A percentile compares a stretch with the other conserved stretches of the same genome.
Evolutionary conservation across 2,113 vertebrate species (phyloP).

Genomic region (Catharus minimus): DNA sequence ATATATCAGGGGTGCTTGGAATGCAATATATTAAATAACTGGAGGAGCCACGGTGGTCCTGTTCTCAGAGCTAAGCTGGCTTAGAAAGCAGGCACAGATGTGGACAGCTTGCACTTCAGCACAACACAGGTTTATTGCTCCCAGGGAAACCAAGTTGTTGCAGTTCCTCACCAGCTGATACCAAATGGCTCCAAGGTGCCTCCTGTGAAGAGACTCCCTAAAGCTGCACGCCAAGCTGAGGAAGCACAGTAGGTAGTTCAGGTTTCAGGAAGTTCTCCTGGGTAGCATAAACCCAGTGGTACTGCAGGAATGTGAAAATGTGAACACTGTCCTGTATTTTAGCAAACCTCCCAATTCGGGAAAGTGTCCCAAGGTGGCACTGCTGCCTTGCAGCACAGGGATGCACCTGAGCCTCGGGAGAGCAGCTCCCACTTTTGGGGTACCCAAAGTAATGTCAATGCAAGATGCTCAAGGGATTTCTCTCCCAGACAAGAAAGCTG

Average conservation of each 20-base stretch:
- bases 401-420: neutral
- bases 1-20: neutral
- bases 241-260: neutral
- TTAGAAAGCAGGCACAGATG: neutral
- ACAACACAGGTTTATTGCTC: neutral
- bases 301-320: neutral
- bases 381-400: neutral
- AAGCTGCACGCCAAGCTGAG: neutral
- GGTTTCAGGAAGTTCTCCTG: neutral
- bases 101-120: neutral
- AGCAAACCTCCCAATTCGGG: neutral
- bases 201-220: neutral
- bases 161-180: neutral
- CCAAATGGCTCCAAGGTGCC: no score
- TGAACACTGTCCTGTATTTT: rapidly evolving
- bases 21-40: neutral
- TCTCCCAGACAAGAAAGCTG: neutral
- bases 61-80: neutral
- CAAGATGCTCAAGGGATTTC: neutral
- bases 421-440: neutral
- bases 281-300: rapidly evolving
- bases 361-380: conserved; percentile 8
- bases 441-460: neutral
- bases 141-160: rapidly evolving
- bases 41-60: rapidly evolving